Conservation (phyloP, 2,797 vertebrate species). For the Sardinella longiceps region DNA sequence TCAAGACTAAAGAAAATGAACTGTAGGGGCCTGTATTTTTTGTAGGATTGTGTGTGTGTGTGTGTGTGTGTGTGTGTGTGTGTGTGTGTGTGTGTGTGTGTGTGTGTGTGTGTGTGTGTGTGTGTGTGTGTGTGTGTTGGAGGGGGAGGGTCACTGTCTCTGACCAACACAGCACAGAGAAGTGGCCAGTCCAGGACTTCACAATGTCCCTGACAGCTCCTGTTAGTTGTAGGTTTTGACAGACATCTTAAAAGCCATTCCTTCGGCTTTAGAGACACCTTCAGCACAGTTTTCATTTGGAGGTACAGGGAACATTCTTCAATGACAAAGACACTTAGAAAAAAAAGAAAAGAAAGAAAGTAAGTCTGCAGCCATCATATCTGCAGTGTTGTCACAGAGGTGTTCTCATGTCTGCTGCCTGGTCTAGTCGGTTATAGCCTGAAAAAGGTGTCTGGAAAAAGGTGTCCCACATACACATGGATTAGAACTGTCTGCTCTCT, state of each 20-base stretch:
- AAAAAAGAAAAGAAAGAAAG: background rate
- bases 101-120: too few relatives aligned
- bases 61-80: too few relatives aligned
- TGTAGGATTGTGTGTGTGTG: background rate
- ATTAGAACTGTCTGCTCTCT: slow-evolving; percentile 27
- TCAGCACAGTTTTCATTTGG: background rate
- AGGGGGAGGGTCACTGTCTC: background rate
- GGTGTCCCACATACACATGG: background rate
- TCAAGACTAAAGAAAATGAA: too few relatives aligned
- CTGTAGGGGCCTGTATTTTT: background rate
- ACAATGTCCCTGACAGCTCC: background rate
- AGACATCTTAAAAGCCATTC: background rate
- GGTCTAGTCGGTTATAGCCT: background rate
- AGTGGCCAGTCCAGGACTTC: background rate
- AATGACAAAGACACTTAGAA: background rate
- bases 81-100: too few relatives aligned
- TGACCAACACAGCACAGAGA: background rate
- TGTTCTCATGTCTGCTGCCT: background rate
- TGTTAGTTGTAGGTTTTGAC: background rate
- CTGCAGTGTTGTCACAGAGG: background rate
- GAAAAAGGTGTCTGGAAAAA: background rate
- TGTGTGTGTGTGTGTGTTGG: too few relatives aligned
- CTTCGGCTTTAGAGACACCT: background rate
- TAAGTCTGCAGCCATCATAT: background rate
- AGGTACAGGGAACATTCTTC: background rate